Conservation (phyloP, 2,888 invertebrate genomes). For the Campaea margaritaria region DNA sequence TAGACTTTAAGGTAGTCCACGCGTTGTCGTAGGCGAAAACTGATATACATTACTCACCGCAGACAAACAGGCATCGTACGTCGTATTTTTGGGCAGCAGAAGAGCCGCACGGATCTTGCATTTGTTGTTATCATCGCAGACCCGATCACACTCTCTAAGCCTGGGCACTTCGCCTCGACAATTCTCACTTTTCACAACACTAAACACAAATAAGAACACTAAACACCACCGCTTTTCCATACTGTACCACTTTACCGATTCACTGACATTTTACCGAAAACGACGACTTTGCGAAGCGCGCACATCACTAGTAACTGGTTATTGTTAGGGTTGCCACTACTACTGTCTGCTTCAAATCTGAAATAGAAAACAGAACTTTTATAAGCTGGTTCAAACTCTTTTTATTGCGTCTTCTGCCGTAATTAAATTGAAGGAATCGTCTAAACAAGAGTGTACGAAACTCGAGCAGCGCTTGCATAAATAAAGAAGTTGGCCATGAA, state of each 20-base stretch:
- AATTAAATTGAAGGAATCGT: constrained; percentile 17
- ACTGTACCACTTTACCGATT: constrained; percentile 38
- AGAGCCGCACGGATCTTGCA: constrained; percentile 88
- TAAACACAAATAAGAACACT: constrained; percentile 51
- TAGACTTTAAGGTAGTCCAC: too few species aligned
- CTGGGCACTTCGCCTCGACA: constrained; percentile 71
- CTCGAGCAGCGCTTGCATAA: constrained; percentile 15
- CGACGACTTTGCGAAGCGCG: constrained; percentile 6
- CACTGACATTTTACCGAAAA: constrained; percentile 26
- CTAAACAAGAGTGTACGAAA: constrained; percentile 27
- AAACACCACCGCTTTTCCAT: constrained; percentile 63
- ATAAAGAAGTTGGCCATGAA: constrained; percentile 14
- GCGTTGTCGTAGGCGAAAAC: too few species aligned
- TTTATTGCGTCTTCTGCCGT: constrained; percentile 4
- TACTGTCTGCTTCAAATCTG: constrained; percentile 15
- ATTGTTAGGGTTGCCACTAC: constrained; percentile 5
- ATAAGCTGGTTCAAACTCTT: background rate
- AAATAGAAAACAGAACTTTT: constrained; percentile 17
- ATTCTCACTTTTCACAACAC: constrained; percentile 57
- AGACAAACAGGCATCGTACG: constrained; percentile 81
- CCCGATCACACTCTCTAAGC: constrained; percentile 73
- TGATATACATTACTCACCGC: constrained; percentile 68
- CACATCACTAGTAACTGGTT: constrained; percentile 25
- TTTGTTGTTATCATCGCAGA: constrained; percentile 74
- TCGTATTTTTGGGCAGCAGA: constrained; percentile 86